These are phyloP conservation scores for Gymnoscopelus braueri DNA, from an alignment of 2,797 vertebrate genomes.

Conservation along the genomic window DNA sequence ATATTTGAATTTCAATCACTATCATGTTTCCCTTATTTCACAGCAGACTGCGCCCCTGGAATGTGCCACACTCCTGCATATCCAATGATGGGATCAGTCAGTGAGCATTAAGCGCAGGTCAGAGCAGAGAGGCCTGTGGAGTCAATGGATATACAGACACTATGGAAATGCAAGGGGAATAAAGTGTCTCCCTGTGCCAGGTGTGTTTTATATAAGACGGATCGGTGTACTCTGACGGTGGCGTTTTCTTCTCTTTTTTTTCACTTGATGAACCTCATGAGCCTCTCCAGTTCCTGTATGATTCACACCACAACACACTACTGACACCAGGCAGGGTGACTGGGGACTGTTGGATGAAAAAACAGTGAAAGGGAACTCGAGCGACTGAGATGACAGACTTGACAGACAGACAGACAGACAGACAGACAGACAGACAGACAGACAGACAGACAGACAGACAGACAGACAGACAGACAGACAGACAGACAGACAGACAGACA, in stretches of 20 bases:
- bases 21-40: slow-evolving; percentile 70
- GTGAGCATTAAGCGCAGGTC: slow-evolving; percentile 57
- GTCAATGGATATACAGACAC: slow-evolving; percentile 31
- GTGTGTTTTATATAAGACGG: slow-evolving; percentile 32
- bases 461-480: neutral
- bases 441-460: too few relatives aligned
- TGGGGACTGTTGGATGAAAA: too few relatives aligned
- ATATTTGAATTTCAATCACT: slow-evolving; percentile 71
- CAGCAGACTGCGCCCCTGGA: slow-evolving; percentile 62
- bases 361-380: neutral
- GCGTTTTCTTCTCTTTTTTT: slow-evolving; percentile 15
- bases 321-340: neutral
- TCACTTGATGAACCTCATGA: slow-evolving; percentile 4
- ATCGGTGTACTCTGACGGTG: slow-evolving; percentile 9
- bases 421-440: neutral
- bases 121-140: slow-evolving; percentile 37
- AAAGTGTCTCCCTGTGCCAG: slow-evolving; percentile 25
- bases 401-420: too few relatives aligned
- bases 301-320: too few relatives aligned
- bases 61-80: slow-evolving; percentile 57
- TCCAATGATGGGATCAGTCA: slow-evolving; percentile 65
- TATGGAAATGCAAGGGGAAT: slow-evolving; percentile 32
- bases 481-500: slow-evolving; percentile 1
- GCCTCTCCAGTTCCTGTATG: slow-evolving; percentile 1
- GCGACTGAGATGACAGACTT: neutral